These are phyloP conservation scores for Dexiosoma caninum DNA, from an alignment of 2,888 invertebrate species.

Conservation along the genomic window DNA sequence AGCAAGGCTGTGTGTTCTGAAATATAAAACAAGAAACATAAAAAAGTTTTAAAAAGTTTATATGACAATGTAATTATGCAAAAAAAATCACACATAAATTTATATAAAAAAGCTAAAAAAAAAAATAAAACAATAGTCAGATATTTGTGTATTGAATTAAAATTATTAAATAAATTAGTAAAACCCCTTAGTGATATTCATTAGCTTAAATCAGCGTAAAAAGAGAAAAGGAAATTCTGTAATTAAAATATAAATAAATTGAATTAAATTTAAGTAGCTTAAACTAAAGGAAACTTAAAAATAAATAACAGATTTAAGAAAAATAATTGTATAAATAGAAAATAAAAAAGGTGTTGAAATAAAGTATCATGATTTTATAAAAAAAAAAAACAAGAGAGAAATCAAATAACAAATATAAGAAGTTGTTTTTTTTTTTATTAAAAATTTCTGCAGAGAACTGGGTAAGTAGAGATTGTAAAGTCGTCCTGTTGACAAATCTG, in stretches of 20 bases:
- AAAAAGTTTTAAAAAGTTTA: conserved; percentile 45
- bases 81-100: conserved; percentile 36
- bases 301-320: conserved; percentile 5
- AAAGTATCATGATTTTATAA: conserved; percentile 60
- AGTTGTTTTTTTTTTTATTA: neutral
- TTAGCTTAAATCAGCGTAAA: conserved; percentile 45
- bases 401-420: neutral
- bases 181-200: conserved; percentile 57
- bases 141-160: neutral
- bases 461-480: neutral
- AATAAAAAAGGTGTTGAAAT: conserved; percentile 47
- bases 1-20: conserved; percentile 77
- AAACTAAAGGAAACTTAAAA: conserved; percentile 27
- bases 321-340: conserved; percentile 29
- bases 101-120: conserved; percentile 16
- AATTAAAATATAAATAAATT: conserved; percentile 32
- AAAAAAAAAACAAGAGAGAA: neutral
- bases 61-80: conserved; percentile 26
- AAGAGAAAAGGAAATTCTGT: conserved; percentile 5
- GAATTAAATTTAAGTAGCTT: conserved; percentile 44
- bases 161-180: conserved; percentile 17
- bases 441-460: neutral
- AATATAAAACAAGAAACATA: conserved; percentile 57
- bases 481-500: too few species aligned
- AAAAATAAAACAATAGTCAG: neutral